Evolutionary conservation across 2,888 invertebrate genomes (phyloP), one percentile per base, ranked within the genome.

Genomic region (Eledona agricola): DNA sequence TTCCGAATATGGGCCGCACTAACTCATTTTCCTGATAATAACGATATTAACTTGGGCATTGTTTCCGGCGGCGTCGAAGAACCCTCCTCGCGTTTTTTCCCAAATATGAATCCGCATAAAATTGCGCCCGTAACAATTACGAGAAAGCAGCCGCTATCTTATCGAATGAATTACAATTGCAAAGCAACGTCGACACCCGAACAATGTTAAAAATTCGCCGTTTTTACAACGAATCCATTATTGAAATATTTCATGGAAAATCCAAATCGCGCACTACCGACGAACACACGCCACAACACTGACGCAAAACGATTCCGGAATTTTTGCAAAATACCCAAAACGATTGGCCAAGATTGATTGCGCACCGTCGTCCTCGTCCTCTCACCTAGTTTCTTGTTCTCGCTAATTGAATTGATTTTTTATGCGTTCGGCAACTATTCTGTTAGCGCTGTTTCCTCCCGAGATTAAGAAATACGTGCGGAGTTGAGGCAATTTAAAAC

Each of bases 11-110:
- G 43, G 55, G 59, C 49, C 46, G 42, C 35, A 53, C 53, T 53
- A 53, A 53, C 47, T 53, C 53, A 53, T 53, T 53, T 47, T 47
- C 32, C 22, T 53, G 53, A 53, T 53, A 52, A 52, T 52, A 53
- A 53, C 53, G 32, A 42, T 53, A 53, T 53, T 47, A 47, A 53
- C 35, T 47, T 40, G 47, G 35, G 13, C 42, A 47, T 47, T 47
- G 47, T 47, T 47, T 28, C 13, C 29, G 16, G 16, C 17, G 35
- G 10, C 7, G 35, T 4, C 37, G 20, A 15, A 23, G 13, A 23
- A 23, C 9, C n/a, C n/a, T n/a, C n/a, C 9, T 3, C 5, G 23
- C 23, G 4, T 6, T 23, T n/a, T n/a, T 23, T 23, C 9, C n/a
- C n/a, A 23, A 3, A 3, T 23, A 7, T 23, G 3, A 9, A 9